These are phyloP conservation scores for Pelagia noctiluca DNA, from an alignment of 30 jellyfish, hydroid and myxozoan species.

Conservation along the genomic window DNA sequence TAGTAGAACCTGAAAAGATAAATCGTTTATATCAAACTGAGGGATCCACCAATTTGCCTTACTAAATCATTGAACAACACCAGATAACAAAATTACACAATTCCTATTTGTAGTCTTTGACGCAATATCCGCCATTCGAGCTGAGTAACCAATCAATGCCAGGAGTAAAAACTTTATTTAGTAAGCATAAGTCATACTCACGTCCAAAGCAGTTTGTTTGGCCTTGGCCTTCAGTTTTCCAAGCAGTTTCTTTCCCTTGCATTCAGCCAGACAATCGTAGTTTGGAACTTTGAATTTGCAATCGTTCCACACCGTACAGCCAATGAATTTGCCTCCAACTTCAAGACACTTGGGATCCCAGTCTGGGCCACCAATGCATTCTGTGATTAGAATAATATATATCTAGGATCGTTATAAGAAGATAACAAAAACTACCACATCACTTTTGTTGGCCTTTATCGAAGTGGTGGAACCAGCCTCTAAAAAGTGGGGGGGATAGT, in stretches of 20 bases:
- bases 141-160: no score
- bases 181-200: constrained; percentile 7
- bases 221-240: constrained; percentile 52
- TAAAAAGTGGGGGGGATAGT: no score
- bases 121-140: no score
- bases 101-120: no score
- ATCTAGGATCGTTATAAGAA: background rate
- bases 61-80: no score
- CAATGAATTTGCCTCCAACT: constrained; percentile 56
- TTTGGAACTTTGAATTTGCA: constrained; percentile 79
- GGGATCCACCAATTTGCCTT: no score
- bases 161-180: background rate
- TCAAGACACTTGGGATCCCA: constrained; percentile 73
- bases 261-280: constrained; percentile 71
- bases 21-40: no score
- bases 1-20: constrained; percentile 41
- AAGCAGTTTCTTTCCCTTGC: constrained; percentile 70
- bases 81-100: background rate
- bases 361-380: constrained; percentile 77
- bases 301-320: constrained; percentile 78
- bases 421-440: background rate
- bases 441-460: no score
- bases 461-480: no score
- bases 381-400: constrained; percentile 17
- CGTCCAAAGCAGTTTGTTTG: constrained; percentile 67